Evolutionary conservation across 2,888 invertebrate genomes (phyloP).

Genomic region (Azorinus chamasolen): DNA sequence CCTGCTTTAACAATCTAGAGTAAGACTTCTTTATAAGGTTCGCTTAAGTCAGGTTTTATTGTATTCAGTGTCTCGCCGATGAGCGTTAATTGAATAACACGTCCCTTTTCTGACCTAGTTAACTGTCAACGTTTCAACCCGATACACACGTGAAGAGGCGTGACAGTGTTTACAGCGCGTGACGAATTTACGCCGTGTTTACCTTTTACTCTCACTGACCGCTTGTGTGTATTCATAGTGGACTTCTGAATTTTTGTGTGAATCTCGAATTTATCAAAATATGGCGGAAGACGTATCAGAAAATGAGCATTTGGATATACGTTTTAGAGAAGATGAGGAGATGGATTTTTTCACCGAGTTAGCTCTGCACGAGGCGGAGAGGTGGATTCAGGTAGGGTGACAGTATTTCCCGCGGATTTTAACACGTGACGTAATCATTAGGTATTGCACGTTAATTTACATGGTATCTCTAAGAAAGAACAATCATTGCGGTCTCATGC

Average conservation of each 20-base stretch:
- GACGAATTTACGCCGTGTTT: slow-evolving; percentile 41
- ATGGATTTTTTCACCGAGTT: slow-evolving; percentile 86
- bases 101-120: too few species aligned
- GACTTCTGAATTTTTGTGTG: too few species aligned
- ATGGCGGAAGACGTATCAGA: slow-evolving; percentile 63
- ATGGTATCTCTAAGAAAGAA: too few species aligned
- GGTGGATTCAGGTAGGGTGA: slow-evolving; percentile 85
- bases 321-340: slow-evolving; percentile 81
- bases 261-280: neutral
- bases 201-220: slow-evolving; percentile 47
- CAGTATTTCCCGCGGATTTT: slow-evolving; percentile 52
- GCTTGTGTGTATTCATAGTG: slow-evolving; percentile 3
- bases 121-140: too few species aligned
- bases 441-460: neutral
- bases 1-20: too few species aligned
- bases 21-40: too few species aligned
- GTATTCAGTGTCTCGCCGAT: too few species aligned
- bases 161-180: slow-evolving; percentile 52
- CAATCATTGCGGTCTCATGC: too few species aligned
- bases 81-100: too few species aligned
- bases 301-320: slow-evolving; percentile 69
- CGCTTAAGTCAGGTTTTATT: too few species aligned
- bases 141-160: slow-evolving; percentile 27
- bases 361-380: slow-evolving; percentile 85
- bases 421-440: slow-evolving; percentile 26